Base-by-base conservation (phyloP, 2,888 invertebrate genomes). In the Drosophila anceps region DNA sequence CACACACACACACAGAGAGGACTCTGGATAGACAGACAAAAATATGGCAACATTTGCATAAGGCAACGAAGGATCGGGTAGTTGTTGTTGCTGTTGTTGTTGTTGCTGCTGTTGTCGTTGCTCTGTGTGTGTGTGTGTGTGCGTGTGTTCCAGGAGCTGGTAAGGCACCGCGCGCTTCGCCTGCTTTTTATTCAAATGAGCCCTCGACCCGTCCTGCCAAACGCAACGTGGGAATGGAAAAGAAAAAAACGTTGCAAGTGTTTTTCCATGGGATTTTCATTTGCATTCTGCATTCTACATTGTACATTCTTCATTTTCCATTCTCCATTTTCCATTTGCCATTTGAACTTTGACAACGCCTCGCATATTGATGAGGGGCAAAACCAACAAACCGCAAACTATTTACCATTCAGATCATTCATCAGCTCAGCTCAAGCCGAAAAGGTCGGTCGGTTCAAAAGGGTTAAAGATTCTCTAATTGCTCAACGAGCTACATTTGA, bases 171-270 rank as follows among this genome's bases (percentile, higher is more conserved):
- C 84, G 79, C 84, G 82, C 63, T 24, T 54, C 73, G 67, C 69
- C 64, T 59, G 53, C 59, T 66, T 73, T 76, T 73, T 84, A 57
- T 57, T 57, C 43, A 57, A 57, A 57, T 57, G 61, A 58, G 50
- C 48, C 64, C 54, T 37, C 53, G 53, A n/a, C 5, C 41, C 43
- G 86, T 76, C 79, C 87, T 81, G 73, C n/a, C 18, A 27, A 50
- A 20, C 50, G 5, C 33, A 82, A 74, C 87, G 84, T 86, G 84
- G 84, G 84, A 81, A 86, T 78, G 20, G 60, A 57, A 75, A 80
- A 57, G 74, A 80, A 59, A 77, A 59, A 81, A 80, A 59, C 29
- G 65, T 64, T 77, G 89, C 88, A 87, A 89, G 90, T 89, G 53
- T 53, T 46, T 58, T 58, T 27, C 58, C 27, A 35, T 48, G 50